These are phyloP conservation scores for Gulo gulo DNA, from an alignment of 2,113 vertebrate genomes.

Conservation along the genomic window DNA sequence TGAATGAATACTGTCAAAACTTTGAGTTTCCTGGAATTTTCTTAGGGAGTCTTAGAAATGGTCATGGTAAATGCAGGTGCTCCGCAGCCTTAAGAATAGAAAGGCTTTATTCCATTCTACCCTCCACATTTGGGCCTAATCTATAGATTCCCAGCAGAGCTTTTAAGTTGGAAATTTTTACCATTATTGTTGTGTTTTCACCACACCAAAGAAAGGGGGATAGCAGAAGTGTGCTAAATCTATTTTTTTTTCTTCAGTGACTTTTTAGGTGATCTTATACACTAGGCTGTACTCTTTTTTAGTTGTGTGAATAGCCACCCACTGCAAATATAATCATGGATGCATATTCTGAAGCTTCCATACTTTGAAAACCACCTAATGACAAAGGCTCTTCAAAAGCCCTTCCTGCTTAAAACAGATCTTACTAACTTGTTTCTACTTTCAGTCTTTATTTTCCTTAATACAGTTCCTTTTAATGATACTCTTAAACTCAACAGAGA, in stretches of 20 bases:
- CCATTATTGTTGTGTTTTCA: not conserved
- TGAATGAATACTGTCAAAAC: not conserved
- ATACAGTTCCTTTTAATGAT: not conserved
- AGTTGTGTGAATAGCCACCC: not conserved
- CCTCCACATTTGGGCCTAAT: not conserved
- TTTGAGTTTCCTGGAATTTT: not conserved
- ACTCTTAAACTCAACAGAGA: not conserved
- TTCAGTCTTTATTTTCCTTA: conserved; percentile 8
- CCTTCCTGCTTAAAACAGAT: not conserved
- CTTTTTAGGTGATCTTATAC: not conserved
- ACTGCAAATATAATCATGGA: not conserved
- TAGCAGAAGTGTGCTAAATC: not conserved
- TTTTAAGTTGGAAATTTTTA: not conserved
- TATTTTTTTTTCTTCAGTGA: not conserved
- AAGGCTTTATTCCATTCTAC: not conserved
- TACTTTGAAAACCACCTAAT: not conserved
- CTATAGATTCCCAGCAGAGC: not conserved
- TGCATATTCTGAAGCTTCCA: not conserved
- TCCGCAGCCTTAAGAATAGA: not conserved
- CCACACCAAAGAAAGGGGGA: not conserved
- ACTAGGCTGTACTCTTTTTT: not conserved
- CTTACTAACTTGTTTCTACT: not conserved
- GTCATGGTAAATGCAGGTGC: not conserved
- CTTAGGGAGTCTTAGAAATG: not conserved
- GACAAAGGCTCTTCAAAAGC: not conserved